Evolutionary conservation across 1,140 invertebrate genomes (phyloP), one percentile per base, ranked within the genome.

Genomic region (Caenorhabditis inopinata): DNA sequence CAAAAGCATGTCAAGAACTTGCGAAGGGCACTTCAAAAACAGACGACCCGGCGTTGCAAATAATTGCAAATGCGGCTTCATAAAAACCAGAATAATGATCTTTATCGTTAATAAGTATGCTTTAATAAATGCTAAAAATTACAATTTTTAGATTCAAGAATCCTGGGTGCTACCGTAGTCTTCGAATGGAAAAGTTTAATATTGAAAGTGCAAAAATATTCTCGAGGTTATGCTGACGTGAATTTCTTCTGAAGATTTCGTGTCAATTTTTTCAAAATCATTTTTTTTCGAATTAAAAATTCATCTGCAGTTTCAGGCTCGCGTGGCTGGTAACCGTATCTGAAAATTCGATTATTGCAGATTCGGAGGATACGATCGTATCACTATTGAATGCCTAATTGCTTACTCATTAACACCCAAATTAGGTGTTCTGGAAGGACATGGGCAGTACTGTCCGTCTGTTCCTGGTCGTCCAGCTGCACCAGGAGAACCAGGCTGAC

Each of bases 1-100:
- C 86, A 18, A 73, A 83, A 46, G 86, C 87, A 76, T 87, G 86
- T 74, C 75, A 79, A 2, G 25, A 58, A 16, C 62, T 85, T 38
- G 84, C 78, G 5, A 85, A 83, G 47, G 21, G 32, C 0, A 29
- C 35, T n/a, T 38, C 58, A 35, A 62, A 25, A 51, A 35, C 32
- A n/a, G 42, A 51, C 21, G 76, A 78, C 29, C 76, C 76, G 14
- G 68, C 68, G n/a, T 42, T 78, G 14, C 76, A 78, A 38, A 78
- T 78, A 23, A 78, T 78, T 11, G 58, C 29, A 68, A 68, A 68
- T 68, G 58, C n/a, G 21, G 58, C 58, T 21, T 68, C 7, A 14
- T 42, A 68, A 68, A 16, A 14, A 29, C 11, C 6, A 53, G 49
- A 53, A 68, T 18, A 38, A n/a, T 7, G 58, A 68, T 42, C n/a